Evolutionary conservation across 2,113 vertebrate genomes (phyloP).

Genomic region (Chaenogobius annularis): DNA sequence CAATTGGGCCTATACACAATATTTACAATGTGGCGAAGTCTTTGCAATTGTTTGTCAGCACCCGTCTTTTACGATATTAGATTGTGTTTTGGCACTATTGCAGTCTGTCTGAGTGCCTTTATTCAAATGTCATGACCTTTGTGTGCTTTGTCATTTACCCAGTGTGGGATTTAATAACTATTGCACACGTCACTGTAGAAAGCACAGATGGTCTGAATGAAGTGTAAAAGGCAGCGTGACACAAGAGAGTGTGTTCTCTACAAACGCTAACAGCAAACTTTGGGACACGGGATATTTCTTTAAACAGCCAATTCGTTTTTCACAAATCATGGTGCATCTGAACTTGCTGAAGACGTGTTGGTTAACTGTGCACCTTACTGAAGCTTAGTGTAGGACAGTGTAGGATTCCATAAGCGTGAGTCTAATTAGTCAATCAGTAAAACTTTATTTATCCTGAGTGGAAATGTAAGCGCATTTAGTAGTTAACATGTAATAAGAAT

Average conservation of each 20-base stretch:
- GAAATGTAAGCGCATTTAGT: too few species aligned
- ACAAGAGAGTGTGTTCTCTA: background rate
- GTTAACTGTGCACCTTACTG: too few species aligned
- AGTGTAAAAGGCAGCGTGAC: slow-evolving; percentile 7
- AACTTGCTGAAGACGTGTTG: background rate
- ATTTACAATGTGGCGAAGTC: background rate
- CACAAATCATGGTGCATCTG: background rate
- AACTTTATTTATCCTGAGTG: too few species aligned
- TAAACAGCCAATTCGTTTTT: background rate
- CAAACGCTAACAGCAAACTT: background rate
- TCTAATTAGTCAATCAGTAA: too few species aligned
- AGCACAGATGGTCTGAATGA: slow-evolving; percentile 9
- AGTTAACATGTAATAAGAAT: too few species aligned
- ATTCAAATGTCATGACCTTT: background rate
- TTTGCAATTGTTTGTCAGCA: background rate
- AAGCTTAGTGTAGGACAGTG: background rate
- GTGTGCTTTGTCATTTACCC: background rate
- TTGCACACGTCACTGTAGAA: background rate
- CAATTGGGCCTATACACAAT: slow-evolving; percentile 27
- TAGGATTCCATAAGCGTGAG: background rate
- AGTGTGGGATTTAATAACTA: background rate
- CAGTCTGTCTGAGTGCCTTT: background rate
- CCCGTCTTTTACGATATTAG: background rate
- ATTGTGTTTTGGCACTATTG: background rate
- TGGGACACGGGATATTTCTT: slow-evolving; percentile 7